Evolutionary conservation across 64 coral and sea anemone species (phyloP), one percentile per base, ranked within the genome.

Genomic region (Orbicella faveolata): DNA sequence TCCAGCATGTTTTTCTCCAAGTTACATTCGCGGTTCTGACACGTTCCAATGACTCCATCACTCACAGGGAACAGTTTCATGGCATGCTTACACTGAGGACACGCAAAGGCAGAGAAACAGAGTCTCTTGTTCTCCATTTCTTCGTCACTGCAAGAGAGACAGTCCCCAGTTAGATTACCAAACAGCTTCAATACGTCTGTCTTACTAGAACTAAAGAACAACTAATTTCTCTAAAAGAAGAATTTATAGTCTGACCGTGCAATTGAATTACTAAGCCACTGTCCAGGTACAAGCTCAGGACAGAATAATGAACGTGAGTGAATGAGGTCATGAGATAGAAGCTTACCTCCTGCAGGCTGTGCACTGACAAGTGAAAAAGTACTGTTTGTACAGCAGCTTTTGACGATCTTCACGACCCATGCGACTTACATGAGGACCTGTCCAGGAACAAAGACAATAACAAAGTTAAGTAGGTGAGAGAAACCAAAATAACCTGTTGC

Each of bases 291-390:
- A 59, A 59, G 55, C 55, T 59, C 55, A 15, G 15, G 55, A 16
- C 0, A 59, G 10, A 59, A 16, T 59, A 59, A 1, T 1, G 15
- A 68, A 68, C 0, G 1, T 8, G 23, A 68, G 23, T 68, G 23
- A 2, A 23, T 68, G 23, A 20, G 6, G 21, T 26, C n/a, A 48
- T 72, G 18, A 6, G 1, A 76, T 57, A 33, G 34, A 12, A n/a
- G 34, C 75, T 87, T 76, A 97, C 95, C 95, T 97, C 64, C 78
- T 81, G 55, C 95, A 97, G 54, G 95, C 95, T 37, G 89, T 93
- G 76, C 95, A 97, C 84, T 97, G 92, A 70, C 95, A 97, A 16
- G 95, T 97, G 68, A 97, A 97, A 61, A 97, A 97, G 75, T 97
- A 97, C 88, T 97, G 95, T 80, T 94, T 90, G 78, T 93, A 94